Percentiles rank a stretch among this genome's conserved stretches.
Conservation (phyloP, 2,888 invertebrate species). For the Mylabris sibirica region DNA sequence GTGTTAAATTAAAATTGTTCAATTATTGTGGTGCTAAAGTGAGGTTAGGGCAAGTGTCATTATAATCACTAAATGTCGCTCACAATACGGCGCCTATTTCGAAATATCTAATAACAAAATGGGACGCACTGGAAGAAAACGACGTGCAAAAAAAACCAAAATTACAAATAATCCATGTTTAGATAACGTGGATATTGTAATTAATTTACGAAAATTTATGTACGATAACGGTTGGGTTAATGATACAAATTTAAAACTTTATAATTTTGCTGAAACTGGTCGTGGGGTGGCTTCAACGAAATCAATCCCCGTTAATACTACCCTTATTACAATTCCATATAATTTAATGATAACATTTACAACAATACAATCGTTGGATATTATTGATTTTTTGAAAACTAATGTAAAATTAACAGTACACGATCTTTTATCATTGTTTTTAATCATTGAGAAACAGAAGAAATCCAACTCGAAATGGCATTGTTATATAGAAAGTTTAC, state of each 20-base stretch:
- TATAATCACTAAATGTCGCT: neutral
- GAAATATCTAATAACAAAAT: conserved; percentile 13
- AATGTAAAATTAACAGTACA: conserved; percentile 68
- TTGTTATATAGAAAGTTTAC: conserved; percentile 75
- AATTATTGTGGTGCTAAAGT: conserved; percentile 17
- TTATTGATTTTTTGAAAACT: conserved; percentile 26
- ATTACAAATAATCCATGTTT: neutral
- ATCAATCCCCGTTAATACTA: conserved; percentile 65
- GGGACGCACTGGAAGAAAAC: conserved; percentile 30
- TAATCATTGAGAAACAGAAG: conserved; percentile 73
- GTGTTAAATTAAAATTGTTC: neutral
- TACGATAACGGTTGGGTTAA: conserved; percentile 19
- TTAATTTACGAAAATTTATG: conserved; percentile 30
- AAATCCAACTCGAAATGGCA: conserved; percentile 66
- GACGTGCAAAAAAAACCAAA: neutral
- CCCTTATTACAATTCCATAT: conserved; percentile 69
- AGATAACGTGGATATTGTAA: conserved; percentile 19
- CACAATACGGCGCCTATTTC: neutral
- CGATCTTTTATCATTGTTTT: conserved; percentile 76
- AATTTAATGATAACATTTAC: conserved; percentile 64
- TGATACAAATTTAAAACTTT: conserved; percentile 64
- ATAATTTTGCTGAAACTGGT: conserved; percentile 72
- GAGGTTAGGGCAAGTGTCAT: conserved; percentile 22
- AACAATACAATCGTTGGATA: conserved; percentile 33
- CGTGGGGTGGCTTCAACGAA: conserved; percentile 75